Base-by-base conservation (phyloP, 1,140 invertebrate genomes). In the Cyphomyrmex costatus region DNA sequence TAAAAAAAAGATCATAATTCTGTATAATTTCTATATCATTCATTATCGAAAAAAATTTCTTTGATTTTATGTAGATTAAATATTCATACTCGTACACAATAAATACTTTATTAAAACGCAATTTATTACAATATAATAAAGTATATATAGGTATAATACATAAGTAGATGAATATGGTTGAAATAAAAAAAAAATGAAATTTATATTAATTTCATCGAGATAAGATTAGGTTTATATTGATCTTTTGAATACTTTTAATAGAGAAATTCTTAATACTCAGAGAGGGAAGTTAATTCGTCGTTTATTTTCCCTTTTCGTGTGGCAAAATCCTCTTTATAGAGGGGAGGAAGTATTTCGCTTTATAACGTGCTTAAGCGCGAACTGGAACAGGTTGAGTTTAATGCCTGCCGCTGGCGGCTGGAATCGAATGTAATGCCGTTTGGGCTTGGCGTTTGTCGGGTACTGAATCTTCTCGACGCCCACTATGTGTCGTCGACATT, bases 381-480 rank as follows among this genome's bases (percentile, higher is more conserved):
- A 89, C 85, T 87, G 74, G 86, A 90, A 91, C 89, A 91, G 89
- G 89, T 91, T 91, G 89, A 90, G 87, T 88, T 91, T 91, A 91
- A 88, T 85, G 89, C 58, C 16, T 83, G 87, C 90, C 87, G 74
- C 56, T 71, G 84, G 79, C 89, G 76, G 74, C 77, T 89, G 86
- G 79, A 88, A 90, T 91, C 90, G 88, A 91, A 91, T 89, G 90
- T 89, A 91, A 91, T 91, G 90, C 74, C 74, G 74, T 91, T 91
- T 91, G 88, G 90, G 88, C 88, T 91, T 89, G 90, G 90, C 86
- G 49, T 77, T 86, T 86, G 82, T 82, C 88, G 68, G 68, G 86
- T 70, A 92, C 90, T 92, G 91, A 92, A 92, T 92, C 91, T 92
- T 91, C 89, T 58, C 77, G 60, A 92, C 91, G 91, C 91, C 91